Base-by-base conservation (phyloP, 2,797 vertebrate species). In the Syncerus caffer region DNA sequence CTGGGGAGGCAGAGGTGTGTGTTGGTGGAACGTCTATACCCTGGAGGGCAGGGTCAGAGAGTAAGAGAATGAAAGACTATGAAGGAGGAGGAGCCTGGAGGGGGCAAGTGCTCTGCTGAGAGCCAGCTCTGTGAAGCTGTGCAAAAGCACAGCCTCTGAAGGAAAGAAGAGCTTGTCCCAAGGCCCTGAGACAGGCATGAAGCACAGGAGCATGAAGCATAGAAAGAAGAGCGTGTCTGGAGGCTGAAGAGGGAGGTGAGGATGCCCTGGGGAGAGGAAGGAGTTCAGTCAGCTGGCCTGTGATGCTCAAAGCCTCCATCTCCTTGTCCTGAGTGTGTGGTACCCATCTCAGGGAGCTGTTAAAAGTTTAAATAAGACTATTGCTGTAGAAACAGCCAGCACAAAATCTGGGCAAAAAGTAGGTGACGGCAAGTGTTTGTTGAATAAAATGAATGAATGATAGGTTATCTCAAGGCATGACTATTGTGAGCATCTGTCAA, bases 41-140 rank as follows among this genome's bases (percentile, higher is more conserved):
- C 0, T 5, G 9, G 42, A 29, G 11, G 10, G 25, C 5, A 2
- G 50, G 8, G 10, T 50, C n/a, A 2, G 4, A 17, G 74, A 10
- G 38, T 3, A 16, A 17, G 19, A 23, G 0, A 8, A 2, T 1
- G 16, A 45, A 38, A n/a, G 6, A 3, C 17, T 0, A 2, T 1
- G 19, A 45, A 42, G 13, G 4, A 51, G 31, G 38, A 13, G 16
- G 17, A 4, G 25, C 27, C 38, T 29, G 11, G 14, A 38, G 42
- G 23, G 25, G 4, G 5, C 10, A 1, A 8, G 2, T 2, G 2
- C 34, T n/a, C 12, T 23, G 23, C 51, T 57, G 19, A 29, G 27
- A 34, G 57, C 7, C 57, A 21, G 4, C 4, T 29, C 50, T 4
- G 7, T 4, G 45, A 7, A 51, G 29, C 27, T 29, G 6, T 8